A percentile compares a stretch with the other conserved stretches of the same genome.
Evolutionary conservation across 2,797 vertebrate species (phyloP).

Genomic region (Falco biarmicus): DNA sequence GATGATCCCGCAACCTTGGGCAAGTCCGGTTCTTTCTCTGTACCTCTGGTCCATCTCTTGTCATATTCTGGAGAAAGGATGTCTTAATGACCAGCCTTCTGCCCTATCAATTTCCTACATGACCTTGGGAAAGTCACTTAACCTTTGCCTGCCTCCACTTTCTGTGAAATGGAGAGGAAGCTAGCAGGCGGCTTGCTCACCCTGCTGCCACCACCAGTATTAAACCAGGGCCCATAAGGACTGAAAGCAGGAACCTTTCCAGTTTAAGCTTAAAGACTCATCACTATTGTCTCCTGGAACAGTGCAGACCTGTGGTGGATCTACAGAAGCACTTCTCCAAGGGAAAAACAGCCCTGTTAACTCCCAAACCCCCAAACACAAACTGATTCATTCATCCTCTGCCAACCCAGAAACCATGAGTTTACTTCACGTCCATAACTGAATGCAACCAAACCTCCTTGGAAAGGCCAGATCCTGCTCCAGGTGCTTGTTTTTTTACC

Average conservation of each 20-base stretch:
- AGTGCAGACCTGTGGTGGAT: not conserved
- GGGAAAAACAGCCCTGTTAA: not conserved
- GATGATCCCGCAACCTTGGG: not conserved
- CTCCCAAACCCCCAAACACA: not conserved
- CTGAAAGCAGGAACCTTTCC: not conserved
- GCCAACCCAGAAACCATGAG: not conserved
- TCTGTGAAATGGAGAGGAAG: not conserved
- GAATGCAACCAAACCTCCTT: not conserved
- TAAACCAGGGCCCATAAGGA: not conserved
- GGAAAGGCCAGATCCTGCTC: not conserved
- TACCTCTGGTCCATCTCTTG: not conserved
- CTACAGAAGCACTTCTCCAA: not conserved
- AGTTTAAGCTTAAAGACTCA: not conserved
- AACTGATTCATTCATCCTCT: not conserved
- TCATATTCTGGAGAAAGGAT: constrained; percentile 28
- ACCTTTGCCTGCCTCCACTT: not conserved
- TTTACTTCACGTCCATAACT: not conserved
- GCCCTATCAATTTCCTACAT: constrained; percentile 23
- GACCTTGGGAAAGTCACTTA: constrained; percentile 18
- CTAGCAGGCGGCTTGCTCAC: not conserved
- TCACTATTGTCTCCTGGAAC: not conserved
- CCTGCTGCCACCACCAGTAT: not conserved
- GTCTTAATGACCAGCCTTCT: constrained; percentile 2
- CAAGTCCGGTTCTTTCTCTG: not conserved
- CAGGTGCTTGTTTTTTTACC: not conserved